phyloP scores from a whole-genome alignment of 2,797 vertebrate species.

The Pteropus rufus region DNA sequence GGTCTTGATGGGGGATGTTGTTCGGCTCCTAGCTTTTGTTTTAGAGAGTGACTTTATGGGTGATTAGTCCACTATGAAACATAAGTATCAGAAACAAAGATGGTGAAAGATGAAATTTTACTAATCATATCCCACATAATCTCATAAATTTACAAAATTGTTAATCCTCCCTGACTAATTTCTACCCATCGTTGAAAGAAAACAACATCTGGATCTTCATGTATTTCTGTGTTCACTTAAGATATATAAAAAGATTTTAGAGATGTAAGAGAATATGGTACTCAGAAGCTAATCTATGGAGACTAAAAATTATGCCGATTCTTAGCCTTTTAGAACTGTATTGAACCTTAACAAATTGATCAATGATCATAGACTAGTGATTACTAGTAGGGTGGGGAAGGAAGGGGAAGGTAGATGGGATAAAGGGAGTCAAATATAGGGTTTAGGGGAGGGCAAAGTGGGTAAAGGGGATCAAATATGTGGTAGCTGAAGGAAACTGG shows the following conservation, averaged over 20 bases:
- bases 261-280: not conserved
- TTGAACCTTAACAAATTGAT: not conserved
- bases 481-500: no score
- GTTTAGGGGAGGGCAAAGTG: no score
- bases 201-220: not conserved
- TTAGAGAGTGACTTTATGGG: not conserved
- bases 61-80: slow-evolving; percentile 1
- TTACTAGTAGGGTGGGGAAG: no score
- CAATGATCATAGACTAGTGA: no score
- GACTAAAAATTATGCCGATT: not conserved
- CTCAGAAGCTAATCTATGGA: not conserved
- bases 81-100: not conserved
- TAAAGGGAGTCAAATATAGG: no score
- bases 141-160: not conserved
- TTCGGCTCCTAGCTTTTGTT: not conserved
- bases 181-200: not conserved
- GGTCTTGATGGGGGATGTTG: not conserved
- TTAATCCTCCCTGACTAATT: not conserved
- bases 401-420: no score
- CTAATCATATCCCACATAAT: not conserved
- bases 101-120: not conserved
- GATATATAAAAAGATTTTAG: slow-evolving; percentile 6
- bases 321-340: not conserved
- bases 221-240: slow-evolving; percentile 11
- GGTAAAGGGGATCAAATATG: no score